Percentiles rank a stretch among this genome's conserved stretches.
phyloP scores from a whole-genome alignment of 1,140 invertebrate species.

The Metaphire vulgaris region DNA sequence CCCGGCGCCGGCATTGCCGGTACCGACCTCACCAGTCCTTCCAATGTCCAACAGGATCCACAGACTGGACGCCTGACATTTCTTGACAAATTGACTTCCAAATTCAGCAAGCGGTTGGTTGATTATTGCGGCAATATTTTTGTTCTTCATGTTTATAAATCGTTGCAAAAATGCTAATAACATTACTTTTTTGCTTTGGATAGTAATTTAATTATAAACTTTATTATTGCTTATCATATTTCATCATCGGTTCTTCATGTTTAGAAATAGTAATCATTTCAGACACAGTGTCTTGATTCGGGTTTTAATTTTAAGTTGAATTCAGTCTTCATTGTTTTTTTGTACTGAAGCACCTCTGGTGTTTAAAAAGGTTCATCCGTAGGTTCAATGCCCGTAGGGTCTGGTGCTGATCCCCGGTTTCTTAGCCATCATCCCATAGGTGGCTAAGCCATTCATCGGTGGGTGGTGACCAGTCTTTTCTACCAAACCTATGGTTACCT shows the following conservation, averaged over 20 bases:
- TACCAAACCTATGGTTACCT: too few relatives aligned
- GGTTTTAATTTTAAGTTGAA: too few relatives aligned
- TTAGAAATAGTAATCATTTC: neutral
- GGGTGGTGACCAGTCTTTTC: too few relatives aligned
- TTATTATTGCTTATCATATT: neutral
- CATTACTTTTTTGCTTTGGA: neutral
- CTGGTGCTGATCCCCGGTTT: too few relatives aligned
- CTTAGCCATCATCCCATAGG: too few relatives aligned
- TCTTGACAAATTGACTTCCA: slow-evolving; percentile 94
- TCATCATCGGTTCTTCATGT: neutral
- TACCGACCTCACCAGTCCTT: slow-evolving; percentile 46
- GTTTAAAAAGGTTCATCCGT: too few relatives aligned
- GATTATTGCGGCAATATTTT: too few relatives aligned
- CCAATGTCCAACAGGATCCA: slow-evolving; percentile 47
- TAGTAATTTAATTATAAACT: neutral
- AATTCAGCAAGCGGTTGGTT: slow-evolving; percentile 91
- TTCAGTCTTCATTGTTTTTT: too few relatives aligned
- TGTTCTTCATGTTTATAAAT: neutral
- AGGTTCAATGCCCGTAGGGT: too few relatives aligned
- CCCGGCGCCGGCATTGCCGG: slow-evolving; percentile 38
- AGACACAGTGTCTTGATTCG: neutral
- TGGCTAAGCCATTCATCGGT: too few relatives aligned
- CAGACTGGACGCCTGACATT: slow-evolving; percentile 66
- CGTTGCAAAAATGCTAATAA: neutral
- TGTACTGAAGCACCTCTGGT: too few relatives aligned